Conservation (phyloP, 2,797 vertebrate genomes). For the Chelon auratus region DNA sequence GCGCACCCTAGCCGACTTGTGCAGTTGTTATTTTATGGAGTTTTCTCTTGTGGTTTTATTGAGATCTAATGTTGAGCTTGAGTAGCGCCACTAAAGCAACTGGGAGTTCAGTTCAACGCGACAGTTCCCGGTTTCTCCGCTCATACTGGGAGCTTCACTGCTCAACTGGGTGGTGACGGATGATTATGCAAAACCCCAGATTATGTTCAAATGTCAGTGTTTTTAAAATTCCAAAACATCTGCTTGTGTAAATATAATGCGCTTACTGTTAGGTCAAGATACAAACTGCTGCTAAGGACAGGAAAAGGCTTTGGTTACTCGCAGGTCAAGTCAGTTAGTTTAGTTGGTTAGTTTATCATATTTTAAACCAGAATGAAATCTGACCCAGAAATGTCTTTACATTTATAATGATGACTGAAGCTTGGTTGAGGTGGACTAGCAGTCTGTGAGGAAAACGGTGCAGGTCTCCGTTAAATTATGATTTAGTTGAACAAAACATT, state of each 20-base stretch:
- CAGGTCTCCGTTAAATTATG: neutral
- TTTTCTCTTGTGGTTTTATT: constrained; percentile 48
- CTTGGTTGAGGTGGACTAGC: neutral
- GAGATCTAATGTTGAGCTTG: constrained; percentile 20
- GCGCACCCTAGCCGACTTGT: constrained; percentile 1
- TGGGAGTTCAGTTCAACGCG: constrained; percentile 6
- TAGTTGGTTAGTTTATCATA: too few relatives aligned
- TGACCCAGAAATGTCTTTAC: neutral
- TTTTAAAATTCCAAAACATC: neutral
- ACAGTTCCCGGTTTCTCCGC: neutral
- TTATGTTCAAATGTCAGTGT: neutral
- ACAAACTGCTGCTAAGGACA: neutral
- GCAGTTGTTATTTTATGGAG: constrained; percentile 38
- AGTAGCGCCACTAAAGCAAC: constrained; percentile 9
- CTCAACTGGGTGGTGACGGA: neutral
- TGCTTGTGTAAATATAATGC: neutral
- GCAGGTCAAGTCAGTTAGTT: neutral
- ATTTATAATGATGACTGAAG: neutral
- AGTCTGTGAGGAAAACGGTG: neutral
- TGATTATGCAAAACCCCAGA: neutral
- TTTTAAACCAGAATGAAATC: too few relatives aligned
- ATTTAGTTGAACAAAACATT: too few relatives aligned
- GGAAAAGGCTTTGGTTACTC: neutral
- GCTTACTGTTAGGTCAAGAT: neutral
- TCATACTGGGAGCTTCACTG: neutral